A percentile compares a stretch with the other conserved stretches of the same genome.
Evolutionary conservation across 2,888 invertebrate species (phyloP).

Genomic region (Drosophila mimetica): DNA sequence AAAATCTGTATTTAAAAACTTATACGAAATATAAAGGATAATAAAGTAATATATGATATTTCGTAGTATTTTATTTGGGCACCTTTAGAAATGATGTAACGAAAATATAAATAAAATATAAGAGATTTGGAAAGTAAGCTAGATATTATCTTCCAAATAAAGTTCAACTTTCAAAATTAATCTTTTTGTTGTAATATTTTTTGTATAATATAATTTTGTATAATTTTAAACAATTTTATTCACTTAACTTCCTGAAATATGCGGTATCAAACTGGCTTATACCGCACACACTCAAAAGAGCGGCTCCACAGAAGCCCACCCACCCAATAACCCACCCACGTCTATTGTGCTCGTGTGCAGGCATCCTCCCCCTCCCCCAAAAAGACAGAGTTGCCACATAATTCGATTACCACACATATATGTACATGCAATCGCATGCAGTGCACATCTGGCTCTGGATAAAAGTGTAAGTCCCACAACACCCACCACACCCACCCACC

Average conservation of each 20-base stretch:
- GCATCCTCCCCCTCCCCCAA: slow-evolving; percentile 2
- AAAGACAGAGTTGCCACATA: slow-evolving; percentile 66
- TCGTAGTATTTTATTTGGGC: no score
- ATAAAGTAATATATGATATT: no score
- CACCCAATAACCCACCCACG: neutral
- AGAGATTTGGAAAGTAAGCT: no score
- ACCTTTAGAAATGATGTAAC: no score
- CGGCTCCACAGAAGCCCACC: neutral
- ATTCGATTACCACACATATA: slow-evolving; percentile 68
- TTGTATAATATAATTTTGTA: no score
- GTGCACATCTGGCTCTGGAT: slow-evolving; percentile 42
- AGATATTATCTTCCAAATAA: no score
- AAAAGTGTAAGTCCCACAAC: slow-evolving; percentile 38
- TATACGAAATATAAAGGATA: no score
- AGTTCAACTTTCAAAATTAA: no score
- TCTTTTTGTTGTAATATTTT: no score
- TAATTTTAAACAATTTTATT: neutral
- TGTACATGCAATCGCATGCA: slow-evolving; percentile 63
- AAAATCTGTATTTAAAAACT: no score
- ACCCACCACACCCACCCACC: neutral
- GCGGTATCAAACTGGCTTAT: neutral
- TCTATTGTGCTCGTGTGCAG: slow-evolving; percentile 1
- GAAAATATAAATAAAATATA: no score
- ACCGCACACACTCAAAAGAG: neutral
- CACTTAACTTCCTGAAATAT: neutral